Base-by-base conservation (phyloP, 2,888 invertebrate genomes). In the Eretmocerus hayati region DNA sequence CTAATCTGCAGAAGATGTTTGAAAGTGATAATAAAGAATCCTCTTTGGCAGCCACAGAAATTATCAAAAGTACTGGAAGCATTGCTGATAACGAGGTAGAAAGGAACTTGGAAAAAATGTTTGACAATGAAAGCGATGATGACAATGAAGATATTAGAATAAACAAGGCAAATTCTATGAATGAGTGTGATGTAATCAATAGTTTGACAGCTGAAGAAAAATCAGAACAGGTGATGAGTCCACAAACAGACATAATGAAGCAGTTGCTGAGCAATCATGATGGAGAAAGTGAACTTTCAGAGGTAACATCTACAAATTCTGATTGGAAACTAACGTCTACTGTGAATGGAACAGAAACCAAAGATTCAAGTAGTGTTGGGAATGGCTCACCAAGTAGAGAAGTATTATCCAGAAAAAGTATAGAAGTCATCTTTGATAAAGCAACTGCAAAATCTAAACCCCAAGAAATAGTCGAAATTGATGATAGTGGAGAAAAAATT, bases 341-440 rank as follows among this genome's bases (percentile, higher is more conserved):
- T 26, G 11, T 26, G 26, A 26, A 26, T 26, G 26, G 26, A 9
- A 26, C 26, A 9, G 26, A 26, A 26, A 26, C 26, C 26, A 26
- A 18, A 43, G 19, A 36, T 2, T 20, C 13, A 8, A 9, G n/a
- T 5, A n/a, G n/a, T n/a, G n/a, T n/a, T n/a, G n/a, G n/a, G n/a
- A n/a, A n/a, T n/a, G 15, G 19, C 22, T 21, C 6, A 11, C 15
- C 22, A 4, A 2, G 37, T 16, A 37, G 21, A 16, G 5, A 44
- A 5, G 52, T 41, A 33, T 62, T 61, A 35, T 57, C 59, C 1
- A 56, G 69, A 39, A 58, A 56, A 50, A 68, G 68, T 43, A 57
- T 69, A 35, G 68, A 68, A 56, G 57, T 67, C 1, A 59, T 69
- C 41, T 69, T 59, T 36, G 68, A 69, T 23, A 56, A 59, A 32